A percentile compares a stretch with the other conserved stretches of the same genome.
Evolutionary conservation across 2,113 vertebrate species (phyloP).

Genomic region (Gobiocypris rarus): DNA sequence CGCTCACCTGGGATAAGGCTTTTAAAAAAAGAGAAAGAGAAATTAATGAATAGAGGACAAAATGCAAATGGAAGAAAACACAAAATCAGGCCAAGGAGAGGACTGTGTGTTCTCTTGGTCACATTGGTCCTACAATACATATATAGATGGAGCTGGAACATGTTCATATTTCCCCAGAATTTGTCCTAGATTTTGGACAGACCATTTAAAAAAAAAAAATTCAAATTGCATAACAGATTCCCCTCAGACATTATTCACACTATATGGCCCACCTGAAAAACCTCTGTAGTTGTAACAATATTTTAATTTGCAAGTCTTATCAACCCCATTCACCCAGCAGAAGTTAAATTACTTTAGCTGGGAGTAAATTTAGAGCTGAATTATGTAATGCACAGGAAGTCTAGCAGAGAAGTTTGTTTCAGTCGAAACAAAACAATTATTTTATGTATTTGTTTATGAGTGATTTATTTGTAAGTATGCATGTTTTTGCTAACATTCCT

Average conservation of each 20-base stretch:
- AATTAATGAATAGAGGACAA: background rate
- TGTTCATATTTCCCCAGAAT: background rate
- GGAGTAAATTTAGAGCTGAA: background rate
- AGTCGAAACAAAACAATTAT: background rate
- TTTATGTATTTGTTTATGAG: background rate
- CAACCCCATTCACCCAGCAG: background rate
- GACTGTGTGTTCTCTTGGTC: background rate
- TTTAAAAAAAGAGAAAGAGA: background rate
- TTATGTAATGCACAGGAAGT: background rate
- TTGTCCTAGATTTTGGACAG: slow-evolving; percentile 1
- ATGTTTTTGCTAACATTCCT: background rate
- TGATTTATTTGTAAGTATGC: background rate
- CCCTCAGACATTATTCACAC: background rate
- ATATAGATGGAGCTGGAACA: background rate
- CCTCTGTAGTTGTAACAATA: background rate
- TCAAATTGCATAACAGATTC: background rate
- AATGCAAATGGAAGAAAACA: background rate
- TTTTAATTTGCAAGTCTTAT: slow-evolving; percentile 11
- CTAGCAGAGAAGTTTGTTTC: background rate
- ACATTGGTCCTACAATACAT: background rate
- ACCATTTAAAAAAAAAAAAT: background rate
- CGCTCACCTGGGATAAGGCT: background rate
- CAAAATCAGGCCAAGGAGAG: background rate
- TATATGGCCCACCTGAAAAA: background rate
- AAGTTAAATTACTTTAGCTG: slow-evolving; percentile 28